Percentiles rank a stretch among this genome's conserved stretches.
Conservation (phyloP, 2,113 vertebrate species). For the Dicrurus megarhynchus region DNA sequence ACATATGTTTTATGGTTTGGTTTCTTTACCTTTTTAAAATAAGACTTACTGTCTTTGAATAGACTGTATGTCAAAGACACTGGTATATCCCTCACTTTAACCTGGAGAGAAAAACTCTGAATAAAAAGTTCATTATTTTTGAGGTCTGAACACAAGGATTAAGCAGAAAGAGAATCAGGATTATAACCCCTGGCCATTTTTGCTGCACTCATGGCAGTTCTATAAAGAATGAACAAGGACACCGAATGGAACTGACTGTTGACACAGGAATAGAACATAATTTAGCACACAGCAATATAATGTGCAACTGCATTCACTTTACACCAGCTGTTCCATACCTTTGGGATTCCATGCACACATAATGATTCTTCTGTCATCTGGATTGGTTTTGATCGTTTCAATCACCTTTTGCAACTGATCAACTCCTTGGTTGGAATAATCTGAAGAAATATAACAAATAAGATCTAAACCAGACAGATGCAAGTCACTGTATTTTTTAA, state of each 20-base stretch:
- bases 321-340: conserved; percentile 65
- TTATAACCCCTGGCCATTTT: background rate
- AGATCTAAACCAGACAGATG: background rate
- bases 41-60: background rate
- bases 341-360: conserved; percentile 96
- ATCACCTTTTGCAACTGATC: conserved; percentile 95
- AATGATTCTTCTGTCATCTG: conserved; percentile 94
- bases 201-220: background rate
- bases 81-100: background rate
- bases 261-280: background rate
- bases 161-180: background rate
- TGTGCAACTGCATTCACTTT: background rate
- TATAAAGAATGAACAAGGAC: background rate
- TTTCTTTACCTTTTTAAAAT: background rate
- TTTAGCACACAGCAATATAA: background rate
- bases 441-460: conserved; percentile 65
- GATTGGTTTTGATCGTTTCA: conserved; percentile 89
- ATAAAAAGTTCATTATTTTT: background rate
- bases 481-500: background rate
- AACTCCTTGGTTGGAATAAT: conserved; percentile 91
- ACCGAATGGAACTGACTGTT: background rate
- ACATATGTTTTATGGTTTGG: background rate
- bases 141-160: background rate
- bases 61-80: background rate
- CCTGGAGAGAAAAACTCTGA: background rate